Conservation (phyloP, 2,888 invertebrate species). For the Auanema freiburgensis region DNA sequence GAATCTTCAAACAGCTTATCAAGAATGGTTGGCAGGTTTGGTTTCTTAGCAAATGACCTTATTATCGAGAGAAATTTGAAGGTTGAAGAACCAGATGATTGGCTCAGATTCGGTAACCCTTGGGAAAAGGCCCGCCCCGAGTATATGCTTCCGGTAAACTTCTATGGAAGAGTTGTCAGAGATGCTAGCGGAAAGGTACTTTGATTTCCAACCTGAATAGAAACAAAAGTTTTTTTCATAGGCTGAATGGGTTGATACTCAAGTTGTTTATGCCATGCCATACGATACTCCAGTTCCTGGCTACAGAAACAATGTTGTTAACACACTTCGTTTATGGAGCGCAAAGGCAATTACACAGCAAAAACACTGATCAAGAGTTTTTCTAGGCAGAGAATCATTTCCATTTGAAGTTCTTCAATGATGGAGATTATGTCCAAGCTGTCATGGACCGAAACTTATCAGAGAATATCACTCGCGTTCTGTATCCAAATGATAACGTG, state of each 20-base stretch:
- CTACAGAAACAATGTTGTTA: constrained; percentile 95
- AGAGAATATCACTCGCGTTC: constrained; percentile 93
- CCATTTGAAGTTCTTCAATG: constrained; percentile 63
- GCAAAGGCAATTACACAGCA: constrained; percentile 32
- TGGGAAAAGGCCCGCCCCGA: constrained; percentile 99
- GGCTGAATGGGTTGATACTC: constrained; percentile 62
- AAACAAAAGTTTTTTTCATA: constrained; percentile 21
- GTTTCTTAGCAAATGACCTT: no score
- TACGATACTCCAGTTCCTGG: constrained; percentile 98
- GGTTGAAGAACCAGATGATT: constrained; percentile 94
- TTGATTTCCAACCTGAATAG: not conserved
- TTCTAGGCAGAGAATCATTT: constrained; percentile 61
- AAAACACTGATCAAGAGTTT: constrained; percentile 5
- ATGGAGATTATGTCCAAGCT: constrained; percentile 74
- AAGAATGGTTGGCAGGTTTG: constrained; percentile 78
- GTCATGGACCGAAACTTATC: constrained; percentile 95
- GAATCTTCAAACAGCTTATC: constrained; percentile 96
- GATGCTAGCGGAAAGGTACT: constrained; percentile 73
- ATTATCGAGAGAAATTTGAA: constrained; percentile 68
- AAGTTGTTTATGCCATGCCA: constrained; percentile 90
- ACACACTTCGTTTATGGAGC: constrained; percentile 77
- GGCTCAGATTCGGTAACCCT: constrained; percentile 85
- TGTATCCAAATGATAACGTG: constrained; percentile 95
- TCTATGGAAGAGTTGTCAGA: constrained; percentile 90
- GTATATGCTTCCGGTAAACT: constrained; percentile 90